Percentiles rank a stretch among this genome's conserved stretches.
These are phyloP conservation scores for Andricus grossulariae DNA, from an alignment of 1,140 invertebrate genomes.

Conservation along the genomic window DNA sequence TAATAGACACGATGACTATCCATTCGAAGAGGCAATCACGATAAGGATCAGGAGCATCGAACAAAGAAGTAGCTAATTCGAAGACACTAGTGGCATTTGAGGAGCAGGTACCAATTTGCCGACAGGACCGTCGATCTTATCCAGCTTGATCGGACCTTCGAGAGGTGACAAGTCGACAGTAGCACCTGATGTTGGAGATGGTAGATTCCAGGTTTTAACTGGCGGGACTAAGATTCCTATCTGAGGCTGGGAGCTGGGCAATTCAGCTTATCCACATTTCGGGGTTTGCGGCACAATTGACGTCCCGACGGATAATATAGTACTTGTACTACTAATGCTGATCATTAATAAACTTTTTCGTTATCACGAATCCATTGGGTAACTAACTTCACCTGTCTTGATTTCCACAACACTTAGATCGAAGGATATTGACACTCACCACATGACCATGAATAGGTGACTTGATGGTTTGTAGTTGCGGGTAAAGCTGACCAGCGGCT, in stretches of 20 bases:
- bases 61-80: slow-evolving; percentile 29
- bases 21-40: slow-evolving; percentile 16
- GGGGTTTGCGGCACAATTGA: slow-evolving; percentile 34
- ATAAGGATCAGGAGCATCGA: slow-evolving; percentile 22
- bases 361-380: background rate
- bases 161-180: slow-evolving; percentile 57
- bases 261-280: slow-evolving; percentile 51
- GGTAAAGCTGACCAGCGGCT: slow-evolving; percentile 74
- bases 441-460: slow-evolving; percentile 73
- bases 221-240: slow-evolving; percentile 62
- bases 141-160: slow-evolving; percentile 7
- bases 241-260: slow-evolving; percentile 37
- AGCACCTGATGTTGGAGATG: slow-evolving; percentile 59
- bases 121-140: slow-evolving; percentile 45
- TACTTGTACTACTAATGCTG: slow-evolving; percentile 34
- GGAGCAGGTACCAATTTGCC: slow-evolving; percentile 23
- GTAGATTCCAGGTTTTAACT: slow-evolving; percentile 52
- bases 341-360: background rate
- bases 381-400: slow-evolving; percentile 32
- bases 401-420: slow-evolving; percentile 31
- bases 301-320: slow-evolving; percentile 22
- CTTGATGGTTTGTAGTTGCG: slow-evolving; percentile 73
- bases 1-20: slow-evolving; percentile 18
- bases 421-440: slow-evolving; percentile 65
- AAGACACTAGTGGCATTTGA: slow-evolving; percentile 14